Percentiles rank a stretch among this genome's conserved stretches.
Evolutionary conservation across 2,888 invertebrate species (phyloP).

Genomic region (Disparrhopalites patrizii): DNA sequence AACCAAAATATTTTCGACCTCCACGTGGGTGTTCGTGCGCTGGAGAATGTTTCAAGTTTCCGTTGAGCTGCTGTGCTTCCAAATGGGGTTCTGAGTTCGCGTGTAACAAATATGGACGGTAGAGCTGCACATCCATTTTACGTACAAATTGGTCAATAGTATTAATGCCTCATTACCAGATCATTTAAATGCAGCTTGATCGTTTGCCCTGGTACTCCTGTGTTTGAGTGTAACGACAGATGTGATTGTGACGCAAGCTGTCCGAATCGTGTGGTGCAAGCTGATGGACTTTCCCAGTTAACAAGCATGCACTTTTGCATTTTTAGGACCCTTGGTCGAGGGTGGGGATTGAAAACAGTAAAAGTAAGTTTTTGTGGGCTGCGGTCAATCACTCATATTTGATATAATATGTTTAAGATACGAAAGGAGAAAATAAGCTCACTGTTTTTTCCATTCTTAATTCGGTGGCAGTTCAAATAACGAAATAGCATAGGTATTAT

Average conservation of each 20-base stretch:
- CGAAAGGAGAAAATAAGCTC: no score
- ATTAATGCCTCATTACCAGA: background rate
- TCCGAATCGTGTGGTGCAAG: slow-evolving; percentile 14
- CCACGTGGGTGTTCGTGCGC: slow-evolving; percentile 13
- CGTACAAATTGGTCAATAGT: no score
- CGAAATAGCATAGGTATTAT: background rate
- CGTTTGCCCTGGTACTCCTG: background rate
- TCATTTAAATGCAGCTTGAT: slow-evolving; percentile 1
- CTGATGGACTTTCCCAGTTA: slow-evolving; percentile 7
- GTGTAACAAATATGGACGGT: background rate
- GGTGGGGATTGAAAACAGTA: slow-evolving; percentile 24
- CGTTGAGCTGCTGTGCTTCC: background rate
- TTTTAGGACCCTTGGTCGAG: slow-evolving; percentile 7
- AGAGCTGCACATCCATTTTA: background rate
- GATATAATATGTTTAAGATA: no score
- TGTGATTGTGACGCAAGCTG: slow-evolving; percentile 11
- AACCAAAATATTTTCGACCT: background rate
- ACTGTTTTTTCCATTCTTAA: background rate
- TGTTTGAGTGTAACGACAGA: slow-evolving; percentile 23
- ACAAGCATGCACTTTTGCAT: background rate
- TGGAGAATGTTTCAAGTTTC: background rate
- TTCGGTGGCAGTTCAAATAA: no score
- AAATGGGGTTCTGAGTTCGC: background rate
- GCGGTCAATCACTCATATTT: no score
- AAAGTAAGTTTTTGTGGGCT: slow-evolving; percentile 16